Evolutionary conservation across 2,797 vertebrate species (phyloP).

Genomic region (Lindbergichthys nudifrons): DNA sequence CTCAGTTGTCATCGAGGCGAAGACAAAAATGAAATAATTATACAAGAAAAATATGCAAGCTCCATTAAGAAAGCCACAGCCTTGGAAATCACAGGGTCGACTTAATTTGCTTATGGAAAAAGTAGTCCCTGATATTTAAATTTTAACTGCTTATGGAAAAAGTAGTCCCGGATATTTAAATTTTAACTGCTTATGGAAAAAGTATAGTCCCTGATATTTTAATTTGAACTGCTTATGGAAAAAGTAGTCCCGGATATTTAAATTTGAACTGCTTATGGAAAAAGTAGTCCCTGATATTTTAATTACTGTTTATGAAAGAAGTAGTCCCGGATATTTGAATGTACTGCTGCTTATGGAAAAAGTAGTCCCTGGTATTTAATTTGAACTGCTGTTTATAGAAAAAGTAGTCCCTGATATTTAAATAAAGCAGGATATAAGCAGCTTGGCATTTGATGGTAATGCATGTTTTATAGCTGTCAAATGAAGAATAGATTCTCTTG

Average conservation of each 20-base stretch:
- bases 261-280: not conserved
- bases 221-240: too few species aligned
- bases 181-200: not conserved
- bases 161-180: not conserved
- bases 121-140: not conserved
- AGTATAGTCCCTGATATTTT: too few species aligned
- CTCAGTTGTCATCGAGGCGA: conserved; percentile 50
- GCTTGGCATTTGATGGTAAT: not conserved
- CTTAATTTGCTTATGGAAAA: conserved; percentile 7
- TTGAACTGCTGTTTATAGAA: not conserved
- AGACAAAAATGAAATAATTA: conserved; percentile 46
- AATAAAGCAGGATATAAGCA: not conserved
- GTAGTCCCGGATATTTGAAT: not conserved
- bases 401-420: not conserved
- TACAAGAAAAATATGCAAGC: not conserved
- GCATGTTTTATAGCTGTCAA: not conserved
- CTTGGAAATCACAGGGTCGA: not conserved
- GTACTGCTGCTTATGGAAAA: not conserved
- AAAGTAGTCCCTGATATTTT: not conserved
- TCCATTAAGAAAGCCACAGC: not conserved
- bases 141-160: not conserved
- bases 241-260: not conserved
- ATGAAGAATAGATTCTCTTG: not conserved
- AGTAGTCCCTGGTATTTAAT: too few species aligned
- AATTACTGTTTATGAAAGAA: conserved; percentile 4